Evolutionary conservation across 2,797 vertebrate genomes (phyloP), one percentile per base, ranked within the genome.

Genomic region (Acipenser transmontanus): DNA sequence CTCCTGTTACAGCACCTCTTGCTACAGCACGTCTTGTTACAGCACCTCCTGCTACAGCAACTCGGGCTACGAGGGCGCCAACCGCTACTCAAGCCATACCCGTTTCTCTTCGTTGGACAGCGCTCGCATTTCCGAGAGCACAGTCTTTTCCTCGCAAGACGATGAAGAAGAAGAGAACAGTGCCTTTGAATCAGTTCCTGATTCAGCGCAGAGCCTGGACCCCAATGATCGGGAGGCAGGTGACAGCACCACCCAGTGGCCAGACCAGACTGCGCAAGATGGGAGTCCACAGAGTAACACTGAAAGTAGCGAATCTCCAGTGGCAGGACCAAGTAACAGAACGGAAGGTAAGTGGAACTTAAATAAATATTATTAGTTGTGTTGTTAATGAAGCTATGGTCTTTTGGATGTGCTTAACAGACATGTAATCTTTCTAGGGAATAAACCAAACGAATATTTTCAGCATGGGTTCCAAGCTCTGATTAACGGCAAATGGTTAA

Each of bases 21-120:
- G 89, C 77, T 85, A 90, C 74, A 91, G 87, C 71, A 76, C 85
- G 57, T 91, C 93, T 47, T 91, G 91, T 69, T 79, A 76, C 66
- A 81, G 87, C 71, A 76, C 85, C 61, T 91, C 93, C 47, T 91
- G 91, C 69, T 79, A 76, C 66, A 81, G 80, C 64, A 79, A 71
- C 63, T 72, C 72, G 61, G 70, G 71, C 8, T 88, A 88, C 1
- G 79, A 84, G 61, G 81, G 88, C 72, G 75, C 81, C 77, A 79
- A 83, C 69, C 76, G 87, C 68, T 81, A 86, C 75, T 83, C 89
- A 76, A 88, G 87, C 72, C 88, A 91, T 57, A 89, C 91, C 0
- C 88, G 92, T 65, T 92, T 93, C 72, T 90, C 91, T 50, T 94
- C 93, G 0, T 80, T 94, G 50, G 93, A 94, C 82, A 93, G 91